Evolutionary conservation across 2,797 vertebrate genomes (phyloP).

Genomic region (Eremophila alpestris): DNA sequence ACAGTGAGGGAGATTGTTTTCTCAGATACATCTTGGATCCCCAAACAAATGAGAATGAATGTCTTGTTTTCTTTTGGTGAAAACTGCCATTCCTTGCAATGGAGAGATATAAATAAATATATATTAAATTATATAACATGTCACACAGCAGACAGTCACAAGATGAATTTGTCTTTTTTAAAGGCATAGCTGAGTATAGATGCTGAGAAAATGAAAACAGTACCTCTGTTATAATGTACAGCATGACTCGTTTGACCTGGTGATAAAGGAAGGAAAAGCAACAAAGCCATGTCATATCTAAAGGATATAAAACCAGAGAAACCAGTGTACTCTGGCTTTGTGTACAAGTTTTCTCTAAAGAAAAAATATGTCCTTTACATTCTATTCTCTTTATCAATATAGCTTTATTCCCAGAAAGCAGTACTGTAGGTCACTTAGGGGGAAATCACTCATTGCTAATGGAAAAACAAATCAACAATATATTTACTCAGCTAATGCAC

Average conservation of each 20-base stretch:
- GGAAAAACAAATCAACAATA: conserved; percentile 44
- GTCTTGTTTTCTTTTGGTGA: conserved; percentile 31
- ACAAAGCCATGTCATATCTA: conserved; percentile 23
- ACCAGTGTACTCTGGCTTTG: not conserved
- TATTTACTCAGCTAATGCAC: conserved; percentile 35
- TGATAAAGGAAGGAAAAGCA: conserved; percentile 57
- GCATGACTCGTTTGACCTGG: conserved; percentile 56
- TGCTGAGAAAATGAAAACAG: conserved; percentile 27
- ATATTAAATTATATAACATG: conserved; percentile 39
- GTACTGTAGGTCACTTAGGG: not conserved
- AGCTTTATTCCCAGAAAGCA: conserved; percentile 23
- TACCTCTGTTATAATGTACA: conserved; percentile 22
- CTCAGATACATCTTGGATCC: conserved; percentile 16
- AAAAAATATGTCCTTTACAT: conserved; percentile 8
- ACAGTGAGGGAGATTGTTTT: not conserved
- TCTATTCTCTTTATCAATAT: not conserved
- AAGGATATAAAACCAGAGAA: conserved; percentile 36
- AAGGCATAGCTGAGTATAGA: conserved; percentile 28
- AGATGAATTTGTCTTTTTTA: conserved; percentile 55
- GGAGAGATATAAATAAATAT: conserved; percentile 58
- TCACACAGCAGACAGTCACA: conserved; percentile 30
- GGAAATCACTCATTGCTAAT: conserved; percentile 48
- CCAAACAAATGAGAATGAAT: conserved; percentile 41
- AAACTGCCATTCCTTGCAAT: conserved; percentile 45
- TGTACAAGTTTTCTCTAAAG: not conserved